A percentile compares a stretch with the other conserved stretches of the same genome.
Evolutionary conservation across 2,113 vertebrate species (phyloP).

Genomic region (Peromyscus polionotus): DNA sequence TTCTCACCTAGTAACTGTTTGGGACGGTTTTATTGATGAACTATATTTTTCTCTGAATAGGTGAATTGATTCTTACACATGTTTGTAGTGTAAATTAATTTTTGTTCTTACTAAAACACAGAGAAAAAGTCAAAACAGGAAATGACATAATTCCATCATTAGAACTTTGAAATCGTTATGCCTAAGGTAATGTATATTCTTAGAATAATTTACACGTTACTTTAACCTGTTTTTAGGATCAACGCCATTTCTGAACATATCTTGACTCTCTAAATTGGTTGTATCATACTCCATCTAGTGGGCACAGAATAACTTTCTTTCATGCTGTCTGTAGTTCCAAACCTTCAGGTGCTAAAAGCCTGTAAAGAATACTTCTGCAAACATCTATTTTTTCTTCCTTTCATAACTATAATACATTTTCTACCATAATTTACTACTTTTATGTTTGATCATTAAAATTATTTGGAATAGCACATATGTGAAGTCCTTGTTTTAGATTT

Average conservation of each 20-base stretch:
- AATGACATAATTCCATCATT: neutral
- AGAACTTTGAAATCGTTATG: neutral
- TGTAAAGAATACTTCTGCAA: neutral
- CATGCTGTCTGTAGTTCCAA: neutral
- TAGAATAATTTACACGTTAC: neutral
- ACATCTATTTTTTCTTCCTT: neutral
- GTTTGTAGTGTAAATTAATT: neutral
- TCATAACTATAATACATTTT: neutral
- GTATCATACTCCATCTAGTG: conserved; percentile 56
- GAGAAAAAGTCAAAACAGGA: neutral
- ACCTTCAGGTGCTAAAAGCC: neutral
- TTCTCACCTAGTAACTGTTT: neutral
- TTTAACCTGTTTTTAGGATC: neutral
- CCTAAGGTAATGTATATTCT: neutral
- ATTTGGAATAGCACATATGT: neutral
- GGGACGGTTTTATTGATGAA: neutral
- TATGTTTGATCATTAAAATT: neutral
- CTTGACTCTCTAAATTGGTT: neutral
- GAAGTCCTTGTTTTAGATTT: neutral
- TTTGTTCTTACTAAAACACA: neutral
- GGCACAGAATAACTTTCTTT: neutral
- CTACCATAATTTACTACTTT: neutral
- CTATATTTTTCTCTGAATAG: neutral
- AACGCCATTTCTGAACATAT: neutral
- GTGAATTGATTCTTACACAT: neutral